Evolutionary conservation across 2,797 vertebrate species (phyloP).

Genomic region (Ispidina picta): DNA sequence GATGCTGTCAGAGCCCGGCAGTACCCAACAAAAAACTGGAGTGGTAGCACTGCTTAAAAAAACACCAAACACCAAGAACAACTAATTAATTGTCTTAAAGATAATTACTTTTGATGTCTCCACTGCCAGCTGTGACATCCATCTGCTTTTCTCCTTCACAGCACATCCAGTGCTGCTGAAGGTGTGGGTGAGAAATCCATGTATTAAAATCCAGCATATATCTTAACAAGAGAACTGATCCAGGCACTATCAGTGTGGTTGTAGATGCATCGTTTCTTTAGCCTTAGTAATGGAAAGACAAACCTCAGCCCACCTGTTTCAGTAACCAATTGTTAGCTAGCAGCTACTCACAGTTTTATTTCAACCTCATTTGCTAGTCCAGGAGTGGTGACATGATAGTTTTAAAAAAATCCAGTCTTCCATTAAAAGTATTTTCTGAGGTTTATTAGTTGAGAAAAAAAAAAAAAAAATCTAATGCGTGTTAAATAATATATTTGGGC

Average conservation of each 20-base stretch:
- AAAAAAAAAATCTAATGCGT: not conserved
- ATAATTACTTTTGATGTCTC: slow-evolving; percentile 16
- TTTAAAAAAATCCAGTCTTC: slow-evolving; percentile 6
- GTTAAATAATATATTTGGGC: slow-evolving; percentile 24
- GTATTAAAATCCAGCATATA: slow-evolving; percentile 28
- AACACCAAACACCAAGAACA: not conserved
- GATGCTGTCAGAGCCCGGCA: not conserved
- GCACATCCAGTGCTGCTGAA: not conserved
- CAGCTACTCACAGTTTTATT: slow-evolving; percentile 28
- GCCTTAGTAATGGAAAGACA: slow-evolving; percentile 34
- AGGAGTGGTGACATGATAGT: not conserved
- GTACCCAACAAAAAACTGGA: not conserved
- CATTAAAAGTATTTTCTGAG: slow-evolving; percentile 13
- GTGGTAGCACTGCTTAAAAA: not conserved
- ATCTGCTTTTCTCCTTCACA: slow-evolving; percentile 38
- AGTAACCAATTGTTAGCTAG: slow-evolving; percentile 46
- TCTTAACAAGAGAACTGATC: slow-evolving; percentile 9
- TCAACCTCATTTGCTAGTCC: slow-evolving; percentile 35
- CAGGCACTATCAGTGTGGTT: not conserved
- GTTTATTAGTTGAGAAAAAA: slow-evolving; percentile 37
- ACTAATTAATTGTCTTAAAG: not conserved
- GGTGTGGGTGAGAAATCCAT: slow-evolving; percentile 47
- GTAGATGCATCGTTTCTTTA: not conserved
- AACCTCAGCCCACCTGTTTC: slow-evolving; percentile 29
- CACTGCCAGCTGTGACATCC: slow-evolving; percentile 15